Conservation (phyloP, 2,113 vertebrate genomes). For the Cheirogaleus medius region DNA sequence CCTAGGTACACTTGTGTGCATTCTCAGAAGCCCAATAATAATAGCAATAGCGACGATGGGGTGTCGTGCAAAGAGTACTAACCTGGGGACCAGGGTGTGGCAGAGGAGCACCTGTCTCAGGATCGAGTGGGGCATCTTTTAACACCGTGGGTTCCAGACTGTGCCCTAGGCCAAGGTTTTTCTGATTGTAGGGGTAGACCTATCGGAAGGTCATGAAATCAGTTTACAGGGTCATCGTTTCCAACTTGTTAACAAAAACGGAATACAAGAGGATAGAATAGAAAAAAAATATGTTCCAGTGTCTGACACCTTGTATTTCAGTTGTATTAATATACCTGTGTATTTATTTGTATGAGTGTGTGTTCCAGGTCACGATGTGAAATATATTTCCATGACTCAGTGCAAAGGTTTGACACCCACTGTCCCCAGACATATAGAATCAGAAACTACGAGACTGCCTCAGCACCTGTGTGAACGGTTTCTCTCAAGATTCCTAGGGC, state of each 20-base stretch:
- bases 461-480: background rate
- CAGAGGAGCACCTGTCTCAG: background rate
- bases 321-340: background rate
- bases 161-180: background rate
- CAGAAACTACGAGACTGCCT: background rate
- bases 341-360: background rate
- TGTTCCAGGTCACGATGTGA: background rate
- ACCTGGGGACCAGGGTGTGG: background rate
- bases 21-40: background rate
- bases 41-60: background rate
- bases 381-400: background rate
- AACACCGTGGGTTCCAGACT: background rate
- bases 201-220: background rate
- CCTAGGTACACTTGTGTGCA: background rate
- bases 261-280: background rate
- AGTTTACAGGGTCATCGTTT: background rate
- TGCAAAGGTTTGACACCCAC: background rate
- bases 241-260: background rate
- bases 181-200: background rate
- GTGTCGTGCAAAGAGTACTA: background rate
- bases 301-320: background rate
- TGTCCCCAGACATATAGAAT: background rate
- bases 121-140: background rate
- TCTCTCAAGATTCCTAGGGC: background rate
- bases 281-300: background rate